phyloP scores from a whole-genome alignment of 2,888 invertebrate species.

The Habroteleia sp. region DNA sequence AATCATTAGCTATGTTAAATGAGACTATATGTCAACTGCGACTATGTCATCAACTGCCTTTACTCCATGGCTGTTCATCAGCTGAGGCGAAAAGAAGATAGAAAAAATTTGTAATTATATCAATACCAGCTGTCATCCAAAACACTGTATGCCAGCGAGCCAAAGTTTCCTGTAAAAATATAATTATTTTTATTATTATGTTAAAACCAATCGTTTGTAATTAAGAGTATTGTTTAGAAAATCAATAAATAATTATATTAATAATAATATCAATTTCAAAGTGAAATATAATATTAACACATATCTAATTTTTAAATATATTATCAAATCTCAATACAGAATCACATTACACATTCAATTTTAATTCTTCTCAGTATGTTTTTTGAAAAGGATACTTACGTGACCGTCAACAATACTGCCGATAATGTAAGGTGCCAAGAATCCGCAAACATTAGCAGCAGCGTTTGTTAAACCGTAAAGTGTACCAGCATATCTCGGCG shows the following conservation, averaged over 20 bases:
- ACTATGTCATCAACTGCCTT: slow-evolving; percentile 77
- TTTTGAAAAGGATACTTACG: slow-evolving; percentile 79
- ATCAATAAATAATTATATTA: too few species aligned
- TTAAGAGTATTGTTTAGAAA: too few species aligned
- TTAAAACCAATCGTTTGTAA: too few species aligned
- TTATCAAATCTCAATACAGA: slow-evolving; percentile 8
- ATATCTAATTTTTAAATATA: not conserved
- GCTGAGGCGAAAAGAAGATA: slow-evolving; percentile 91
- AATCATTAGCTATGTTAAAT: slow-evolving; percentile 68
- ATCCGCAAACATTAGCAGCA: slow-evolving; percentile 91
- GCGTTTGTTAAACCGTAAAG: slow-evolving; percentile 93
- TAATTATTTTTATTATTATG: not conserved
- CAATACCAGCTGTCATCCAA: slow-evolving; percentile 89
- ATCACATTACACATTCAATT: slow-evolving; percentile 28
- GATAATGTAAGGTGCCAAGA: slow-evolving; percentile 90
- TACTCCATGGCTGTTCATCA: slow-evolving; percentile 87
- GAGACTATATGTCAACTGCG: slow-evolving; percentile 66
- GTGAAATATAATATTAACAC: not conserved
- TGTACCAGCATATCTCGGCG: slow-evolving; percentile 91
- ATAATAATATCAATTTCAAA: slow-evolving; percentile 1
- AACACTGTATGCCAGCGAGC: slow-evolving; percentile 90
- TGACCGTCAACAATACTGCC: slow-evolving; percentile 87
- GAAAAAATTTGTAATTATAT: slow-evolving; percentile 88
- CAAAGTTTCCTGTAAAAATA: slow-evolving; percentile 84
- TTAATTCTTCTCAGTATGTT: not conserved